Conservation (phyloP, 2,888 invertebrate species). For the Augochlorella aurata region DNA sequence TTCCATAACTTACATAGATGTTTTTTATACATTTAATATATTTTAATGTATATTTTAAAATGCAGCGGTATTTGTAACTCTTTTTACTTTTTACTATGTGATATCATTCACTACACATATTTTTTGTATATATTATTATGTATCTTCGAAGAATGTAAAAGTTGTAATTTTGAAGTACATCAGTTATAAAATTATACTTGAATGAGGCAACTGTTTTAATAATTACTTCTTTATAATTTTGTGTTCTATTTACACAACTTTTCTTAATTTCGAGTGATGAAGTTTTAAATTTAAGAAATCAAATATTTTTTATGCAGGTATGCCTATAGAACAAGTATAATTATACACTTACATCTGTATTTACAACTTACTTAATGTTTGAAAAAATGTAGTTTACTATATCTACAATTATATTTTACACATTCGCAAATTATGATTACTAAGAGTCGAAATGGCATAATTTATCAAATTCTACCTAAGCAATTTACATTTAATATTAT, state of each 20-base stretch:
- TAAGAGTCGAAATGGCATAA: neutral
- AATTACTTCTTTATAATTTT: neutral
- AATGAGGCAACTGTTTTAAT: neutral
- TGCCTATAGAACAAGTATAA: constrained; percentile 16
- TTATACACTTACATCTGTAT: neutral
- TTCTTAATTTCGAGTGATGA: neutral
- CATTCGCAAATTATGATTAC: neutral
- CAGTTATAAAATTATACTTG: constrained; percentile 8
- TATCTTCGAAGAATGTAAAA: neutral
- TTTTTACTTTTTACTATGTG: constrained; percentile 1
- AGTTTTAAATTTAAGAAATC: constrained; percentile 1
- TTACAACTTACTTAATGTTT: neutral
- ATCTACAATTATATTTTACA: neutral
- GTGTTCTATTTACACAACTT: neutral
- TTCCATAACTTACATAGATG: constrained; percentile 1
- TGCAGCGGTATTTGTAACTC: neutral
- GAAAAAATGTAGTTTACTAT: neutral
- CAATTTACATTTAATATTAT: neutral
- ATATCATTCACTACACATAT: neutral
- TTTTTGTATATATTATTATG: neutral
- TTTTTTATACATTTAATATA: neutral
- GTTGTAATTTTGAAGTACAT: neutral
- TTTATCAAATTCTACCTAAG: constrained; percentile 4
- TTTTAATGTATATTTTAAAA: neutral
- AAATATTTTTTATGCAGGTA: neutral